A percentile compares a stretch with the other conserved stretches of the same genome.
Evolutionary conservation across 1,140 invertebrate genomes (phyloP).

Genomic region (Stegodyphus dumicola): DNA sequence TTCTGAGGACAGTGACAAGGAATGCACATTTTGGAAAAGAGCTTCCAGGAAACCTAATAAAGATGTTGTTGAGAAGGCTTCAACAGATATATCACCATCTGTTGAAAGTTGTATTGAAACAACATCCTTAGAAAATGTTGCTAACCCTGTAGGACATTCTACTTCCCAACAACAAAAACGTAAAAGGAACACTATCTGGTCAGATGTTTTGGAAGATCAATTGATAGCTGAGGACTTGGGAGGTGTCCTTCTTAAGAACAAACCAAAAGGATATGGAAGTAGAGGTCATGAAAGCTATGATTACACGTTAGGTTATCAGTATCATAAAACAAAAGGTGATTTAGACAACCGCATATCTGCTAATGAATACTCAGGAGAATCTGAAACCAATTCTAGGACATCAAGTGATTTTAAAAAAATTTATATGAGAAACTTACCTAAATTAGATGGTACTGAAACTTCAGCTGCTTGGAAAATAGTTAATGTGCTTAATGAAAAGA

Average conservation of each 20-base stretch:
- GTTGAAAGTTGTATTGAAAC: neutral
- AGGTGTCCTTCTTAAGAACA: constrained; percentile 23
- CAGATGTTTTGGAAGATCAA: constrained; percentile 43
- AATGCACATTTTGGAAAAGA: constrained; percentile 32
- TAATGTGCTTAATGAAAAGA: constrained; percentile 24
- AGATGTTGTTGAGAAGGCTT: no score
- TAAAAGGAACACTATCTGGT: constrained; percentile 47
- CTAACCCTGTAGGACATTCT: neutral
- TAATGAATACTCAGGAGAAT: neutral
- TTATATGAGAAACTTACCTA: constrained; percentile 1
- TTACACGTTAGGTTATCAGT: constrained; percentile 9
- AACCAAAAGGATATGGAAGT: constrained; percentile 7
- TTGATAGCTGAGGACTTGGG: constrained; percentile 19
- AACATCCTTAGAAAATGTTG: neutral
- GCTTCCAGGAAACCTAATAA: neutral
- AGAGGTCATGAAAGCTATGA: constrained; percentile 47
- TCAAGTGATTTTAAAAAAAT: neutral
- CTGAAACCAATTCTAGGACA: neutral
- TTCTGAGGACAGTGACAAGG: constrained; percentile 37
- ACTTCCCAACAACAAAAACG: neutral
- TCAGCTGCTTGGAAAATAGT: constrained; percentile 33
- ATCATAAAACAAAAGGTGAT: neutral
- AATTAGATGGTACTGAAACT: constrained; percentile 10
- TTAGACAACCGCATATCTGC: constrained; percentile 22
- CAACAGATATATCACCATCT: neutral